Evolutionary conservation across 1,140 invertebrate genomes (phyloP).

Genomic region (Scaptomyza montana): DNA sequence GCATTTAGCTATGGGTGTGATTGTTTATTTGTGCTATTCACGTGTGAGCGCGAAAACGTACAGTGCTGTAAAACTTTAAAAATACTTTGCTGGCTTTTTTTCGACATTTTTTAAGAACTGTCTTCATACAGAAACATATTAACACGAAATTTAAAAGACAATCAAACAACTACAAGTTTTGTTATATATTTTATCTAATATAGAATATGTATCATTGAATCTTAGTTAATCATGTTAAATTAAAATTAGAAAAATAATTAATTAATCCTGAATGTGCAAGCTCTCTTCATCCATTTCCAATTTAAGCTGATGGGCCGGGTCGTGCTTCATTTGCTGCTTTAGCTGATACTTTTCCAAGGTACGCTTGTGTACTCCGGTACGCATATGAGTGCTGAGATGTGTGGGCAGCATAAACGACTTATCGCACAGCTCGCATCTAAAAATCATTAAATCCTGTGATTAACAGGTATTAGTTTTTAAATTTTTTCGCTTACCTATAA

Average conservation of each 20-base stretch:
- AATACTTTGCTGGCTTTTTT: too few species aligned
- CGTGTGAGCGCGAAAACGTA: background rate
- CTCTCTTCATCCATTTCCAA: conserved; percentile 68
- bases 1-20: conserved; percentile 18
- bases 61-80: conserved; percentile 21
- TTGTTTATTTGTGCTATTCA: conserved; percentile 25
- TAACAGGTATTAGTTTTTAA: background rate
- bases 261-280: conserved; percentile 61
- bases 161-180: background rate
- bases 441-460: background rate
- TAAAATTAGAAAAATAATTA: conserved; percentile 4
- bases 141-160: background rate
- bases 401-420: conserved; percentile 74
- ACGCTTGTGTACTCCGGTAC: conserved; percentile 66
- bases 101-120: too few species aligned
- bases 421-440: conserved; percentile 68
- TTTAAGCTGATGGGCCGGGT: conserved; percentile 61
- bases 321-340: conserved; percentile 84
- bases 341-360: conserved; percentile 84
- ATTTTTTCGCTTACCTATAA: conserved; percentile 55
- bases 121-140: background rate
- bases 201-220: conserved; percentile 24
- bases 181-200: conserved; percentile 26
- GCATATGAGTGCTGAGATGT: conserved; percentile 69
- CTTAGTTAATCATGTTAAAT: conserved; percentile 11